Conservation (phyloP, 1,140 invertebrate genomes). For the Luehdorfia chinensis region DNA sequence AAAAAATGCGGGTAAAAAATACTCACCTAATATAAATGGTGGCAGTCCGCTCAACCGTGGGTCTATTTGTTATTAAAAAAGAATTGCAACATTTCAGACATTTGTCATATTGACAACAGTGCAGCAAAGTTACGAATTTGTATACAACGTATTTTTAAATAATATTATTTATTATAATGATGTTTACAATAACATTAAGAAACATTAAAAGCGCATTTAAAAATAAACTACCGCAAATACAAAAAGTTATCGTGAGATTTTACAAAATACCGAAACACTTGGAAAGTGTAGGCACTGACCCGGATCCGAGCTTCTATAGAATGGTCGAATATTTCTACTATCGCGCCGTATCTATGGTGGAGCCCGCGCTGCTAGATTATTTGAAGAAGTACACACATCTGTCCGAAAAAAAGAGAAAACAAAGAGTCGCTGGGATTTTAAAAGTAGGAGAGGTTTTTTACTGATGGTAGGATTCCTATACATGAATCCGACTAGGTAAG, state of each 20-base stretch:
- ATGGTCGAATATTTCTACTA: slow-evolving; percentile 88
- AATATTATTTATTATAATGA: not conserved
- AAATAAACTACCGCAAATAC: too few relatives aligned
- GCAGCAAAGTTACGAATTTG: not conserved
- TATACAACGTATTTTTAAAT: not conserved
- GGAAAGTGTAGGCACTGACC: slow-evolving; percentile 76
- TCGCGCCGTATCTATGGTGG: slow-evolving; percentile 79
- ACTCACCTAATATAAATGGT: too few relatives aligned
- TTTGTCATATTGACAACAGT: not conserved
- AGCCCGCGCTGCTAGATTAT: slow-evolving; percentile 82
- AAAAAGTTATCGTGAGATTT: slow-evolving; percentile 25
- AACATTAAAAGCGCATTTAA: not conserved
- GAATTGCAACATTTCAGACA: not conserved
- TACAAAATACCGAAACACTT: slow-evolving; percentile 81
- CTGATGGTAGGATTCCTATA: not conserved
- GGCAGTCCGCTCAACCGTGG: too few relatives aligned
- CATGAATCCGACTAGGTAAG: too few relatives aligned
- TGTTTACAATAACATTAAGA: not conserved
- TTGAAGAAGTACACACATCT: slow-evolving; percentile 77
- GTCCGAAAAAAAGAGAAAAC: slow-evolving; percentile 80
- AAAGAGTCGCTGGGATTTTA: slow-evolving; percentile 83
- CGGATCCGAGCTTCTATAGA: slow-evolving; percentile 82
- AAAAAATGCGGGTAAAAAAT: too few relatives aligned
- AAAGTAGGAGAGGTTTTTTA: slow-evolving; percentile 71
- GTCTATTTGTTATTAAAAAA: too few relatives aligned